Base-by-base conservation (phyloP, 2,113 vertebrate species). In the Lepisosteus oculatus region DNA sequence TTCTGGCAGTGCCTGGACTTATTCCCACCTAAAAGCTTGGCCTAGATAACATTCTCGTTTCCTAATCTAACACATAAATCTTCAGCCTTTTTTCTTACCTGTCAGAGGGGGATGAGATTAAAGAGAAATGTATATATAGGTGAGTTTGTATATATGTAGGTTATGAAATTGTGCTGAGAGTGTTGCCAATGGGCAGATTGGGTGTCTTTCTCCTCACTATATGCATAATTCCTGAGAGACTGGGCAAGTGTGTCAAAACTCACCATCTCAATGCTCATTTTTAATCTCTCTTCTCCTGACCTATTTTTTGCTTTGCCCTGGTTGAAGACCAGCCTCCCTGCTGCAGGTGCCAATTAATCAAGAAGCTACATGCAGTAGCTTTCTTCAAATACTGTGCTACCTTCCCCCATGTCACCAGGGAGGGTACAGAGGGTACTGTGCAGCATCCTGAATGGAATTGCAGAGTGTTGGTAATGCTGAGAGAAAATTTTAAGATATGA, bases 261-360 rank as follows among this genome's bases (percentile, higher is more conserved):
- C 56, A 15, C 55, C 51, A 42, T 55, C 13, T 56, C 43, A 41
- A 29, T 65, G 42, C 62, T 65, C 29, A 65, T 17, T 65, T 64
- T 41, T 62, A 59, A 70, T 70, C 68, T 70, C 68, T 44, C 45
- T 29, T 64, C 45, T 57, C n/a, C 54, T 70, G 68, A 59, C 68
- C 68, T 59, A 70, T 70, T 70, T 70, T 17, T 61, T 55, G 41
- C 9, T 9, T 51, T 59, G 43, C 51, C 9, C 55, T 13, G 67
- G 54, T 51, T 42, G 43, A 55, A 61, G 8, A 43, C 17, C 55
- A 70, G 68, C 41, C 29, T 68, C 29, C 66, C 42, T 17, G 12
- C 14, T 9, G 54, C 66, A 41, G 66, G 7, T 55, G 51, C 47
- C 67, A 69, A 44, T 69, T 44, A 59, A 69, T 55, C 47, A 68